Conservation (phyloP, 2,797 vertebrate genomes). For the Sebastes steindachneri region DNA sequence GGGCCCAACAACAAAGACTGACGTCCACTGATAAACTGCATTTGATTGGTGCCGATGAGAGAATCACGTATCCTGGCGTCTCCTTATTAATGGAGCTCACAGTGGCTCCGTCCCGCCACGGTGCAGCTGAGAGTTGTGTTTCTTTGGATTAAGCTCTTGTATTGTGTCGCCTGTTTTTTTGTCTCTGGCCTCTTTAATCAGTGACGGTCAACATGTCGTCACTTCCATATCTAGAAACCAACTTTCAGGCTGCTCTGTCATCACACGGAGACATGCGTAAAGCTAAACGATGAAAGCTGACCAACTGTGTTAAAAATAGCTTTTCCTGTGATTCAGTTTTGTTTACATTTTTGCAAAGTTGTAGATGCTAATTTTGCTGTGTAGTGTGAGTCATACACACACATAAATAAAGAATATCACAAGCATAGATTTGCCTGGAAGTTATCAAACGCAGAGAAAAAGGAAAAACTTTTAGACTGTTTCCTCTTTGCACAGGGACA, state of each 20-base stretch:
- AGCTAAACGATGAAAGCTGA: background rate
- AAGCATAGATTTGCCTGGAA: background rate
- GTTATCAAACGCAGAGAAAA: background rate
- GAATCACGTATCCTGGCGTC: background rate
- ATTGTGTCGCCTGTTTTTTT: constrained; percentile 28
- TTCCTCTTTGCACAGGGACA: background rate
- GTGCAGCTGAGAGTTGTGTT: constrained; percentile 19
- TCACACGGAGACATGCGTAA: background rate
- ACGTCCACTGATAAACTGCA: constrained; percentile 1
- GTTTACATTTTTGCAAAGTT: constrained; percentile 9
- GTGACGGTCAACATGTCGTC: constrained; percentile 7
- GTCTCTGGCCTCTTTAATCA: constrained; percentile 5
- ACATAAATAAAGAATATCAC: background rate
- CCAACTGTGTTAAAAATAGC: background rate
- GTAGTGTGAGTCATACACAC: background rate
- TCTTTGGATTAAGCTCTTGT: constrained; percentile 37
- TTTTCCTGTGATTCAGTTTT: background rate
- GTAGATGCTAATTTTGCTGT: background rate
- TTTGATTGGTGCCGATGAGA: constrained; percentile 29
- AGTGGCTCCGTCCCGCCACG: constrained; percentile 1
- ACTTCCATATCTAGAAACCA: background rate
- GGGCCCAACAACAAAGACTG: constrained; percentile 9
- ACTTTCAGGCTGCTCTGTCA: constrained; percentile 3
- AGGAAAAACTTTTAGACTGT: too few relatives aligned
- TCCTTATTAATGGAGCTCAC: constrained; percentile 21